Conservation (phyloP, 2,797 vertebrate genomes). For the Enteromius mattozi region DNA sequence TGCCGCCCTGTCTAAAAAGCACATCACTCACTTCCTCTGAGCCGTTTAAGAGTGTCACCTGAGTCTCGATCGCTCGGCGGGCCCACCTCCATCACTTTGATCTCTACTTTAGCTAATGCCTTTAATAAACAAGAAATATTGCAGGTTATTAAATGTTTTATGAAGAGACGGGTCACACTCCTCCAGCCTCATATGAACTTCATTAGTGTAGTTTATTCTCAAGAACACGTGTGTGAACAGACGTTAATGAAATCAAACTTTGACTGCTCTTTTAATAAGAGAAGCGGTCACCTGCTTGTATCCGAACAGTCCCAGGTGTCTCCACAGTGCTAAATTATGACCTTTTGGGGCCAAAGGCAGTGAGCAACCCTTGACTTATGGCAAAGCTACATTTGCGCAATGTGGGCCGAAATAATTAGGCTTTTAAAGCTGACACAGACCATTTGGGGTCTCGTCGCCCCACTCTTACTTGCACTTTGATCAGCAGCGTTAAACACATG, state of each 20-base stretch:
- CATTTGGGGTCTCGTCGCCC: constrained; percentile 37
- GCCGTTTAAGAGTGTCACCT: constrained; percentile 52
- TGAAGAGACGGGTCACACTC: constrained; percentile 28
- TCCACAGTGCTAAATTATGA: neutral
- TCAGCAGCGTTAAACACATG: constrained; percentile 32
- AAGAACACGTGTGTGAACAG: constrained; percentile 8
- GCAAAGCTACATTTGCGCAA: neutral
- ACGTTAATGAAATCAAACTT: constrained; percentile 49
- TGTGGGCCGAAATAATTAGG: constrained; percentile 38
- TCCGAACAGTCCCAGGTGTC: neutral
- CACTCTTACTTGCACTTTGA: constrained; percentile 35
- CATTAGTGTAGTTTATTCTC: constrained; percentile 40
- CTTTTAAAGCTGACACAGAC: constrained; percentile 30
- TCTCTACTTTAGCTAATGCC: constrained; percentile 34
- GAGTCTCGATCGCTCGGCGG: constrained; percentile 15
- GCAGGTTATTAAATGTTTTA: constrained; percentile 35
- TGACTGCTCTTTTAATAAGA: neutral
- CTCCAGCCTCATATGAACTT: constrained; percentile 37
- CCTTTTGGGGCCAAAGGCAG: constrained; percentile 14
- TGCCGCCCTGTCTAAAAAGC: neutral
- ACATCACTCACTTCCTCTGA: constrained; percentile 44
- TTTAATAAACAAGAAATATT: constrained; percentile 40
- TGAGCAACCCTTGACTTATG: constrained; percentile 35
- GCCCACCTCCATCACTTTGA: constrained; percentile 50
- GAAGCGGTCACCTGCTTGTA: constrained; percentile 17